Percentiles rank a stretch among this genome's conserved stretches.
Conservation (phyloP, 2,888 invertebrate species). For the Harpalus rubripes region DNA sequence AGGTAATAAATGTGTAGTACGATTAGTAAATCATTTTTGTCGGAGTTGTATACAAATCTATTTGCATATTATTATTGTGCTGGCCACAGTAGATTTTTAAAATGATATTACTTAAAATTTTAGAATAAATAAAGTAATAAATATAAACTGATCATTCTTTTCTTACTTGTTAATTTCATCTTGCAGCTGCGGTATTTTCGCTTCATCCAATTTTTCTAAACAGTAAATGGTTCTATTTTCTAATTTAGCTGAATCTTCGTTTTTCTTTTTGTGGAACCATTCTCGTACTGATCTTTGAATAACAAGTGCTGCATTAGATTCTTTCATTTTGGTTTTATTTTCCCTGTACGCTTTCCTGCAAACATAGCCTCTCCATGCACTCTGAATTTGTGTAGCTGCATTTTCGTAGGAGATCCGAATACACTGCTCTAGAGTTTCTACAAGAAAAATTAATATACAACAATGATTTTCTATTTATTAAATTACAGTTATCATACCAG, state of each 20-base stretch:
- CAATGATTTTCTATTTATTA: constrained; percentile 27
- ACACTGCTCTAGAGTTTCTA: constrained; percentile 61
- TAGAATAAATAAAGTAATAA: no score
- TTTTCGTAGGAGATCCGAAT: constrained; percentile 44
- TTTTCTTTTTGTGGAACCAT: constrained; percentile 62
- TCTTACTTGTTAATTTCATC: constrained; percentile 60
- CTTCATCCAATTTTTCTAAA: constrained; percentile 61
- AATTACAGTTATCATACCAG: constrained; percentile 45
- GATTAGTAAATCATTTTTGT: no score
- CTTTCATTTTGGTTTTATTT: constrained; percentile 54
- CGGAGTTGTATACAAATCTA: no score
- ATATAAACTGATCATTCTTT: no score
- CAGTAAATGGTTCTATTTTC: constrained; percentile 52
- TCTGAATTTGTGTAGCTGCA: constrained; percentile 63
- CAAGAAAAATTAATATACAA: constrained; percentile 23
- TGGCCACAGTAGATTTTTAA: no score
- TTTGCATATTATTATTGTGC: no score
- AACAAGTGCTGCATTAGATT: constrained; percentile 63
- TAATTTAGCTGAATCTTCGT: constrained; percentile 28
- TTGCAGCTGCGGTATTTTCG: constrained; percentile 52
- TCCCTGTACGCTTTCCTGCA: constrained; percentile 58
- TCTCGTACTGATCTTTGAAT: constrained; percentile 65
- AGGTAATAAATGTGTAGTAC: no score
- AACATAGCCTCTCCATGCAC: constrained; percentile 59
- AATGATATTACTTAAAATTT: no score